Evolutionary conservation across 2,797 vertebrate species (phyloP), one percentile per base, ranked within the genome.

Genomic region (Anguilla megastoma): DNA sequence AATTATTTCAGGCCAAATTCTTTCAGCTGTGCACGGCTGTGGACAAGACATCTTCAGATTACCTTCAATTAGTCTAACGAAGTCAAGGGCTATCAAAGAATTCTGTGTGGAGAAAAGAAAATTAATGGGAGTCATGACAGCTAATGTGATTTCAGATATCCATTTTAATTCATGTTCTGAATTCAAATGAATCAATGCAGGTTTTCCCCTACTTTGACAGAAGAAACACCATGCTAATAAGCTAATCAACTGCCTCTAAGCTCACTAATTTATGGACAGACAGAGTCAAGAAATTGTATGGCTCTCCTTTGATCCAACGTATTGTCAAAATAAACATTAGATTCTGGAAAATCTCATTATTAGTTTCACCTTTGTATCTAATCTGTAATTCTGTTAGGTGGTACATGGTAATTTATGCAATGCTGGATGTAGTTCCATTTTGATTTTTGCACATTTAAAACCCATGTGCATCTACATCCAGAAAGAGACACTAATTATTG

Each of bases 1-100:
- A 69, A 69, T 69, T 69, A 69, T 69, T 27, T 69, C 63, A n/a
- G 24, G 24, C 63, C 63, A 69, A 69, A 69, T n/a, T 69, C 63
- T 69, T 69, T 69, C 63, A 69, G 63, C 63, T 1, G 9, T 69
- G 63, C 18, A 27, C 63, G 27, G 63, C 24, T 27, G 63, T 27
- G 24, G 1, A 10, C 63, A 27, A 69, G 63, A 27, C 24, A 69
- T 69, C 8, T 69, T 69, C 27, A 69, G 63, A 69, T 69, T 27
- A 69, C n/a, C 63, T 69, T n/a, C 24, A 27, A 69, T 69, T 69
- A 69, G 24, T 6, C 63, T 69, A 2, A 69, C 6, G 63, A 69
- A 27, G 63, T 69, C 63, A 27, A 69, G 63, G 24, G 63, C 63
- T 69, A 69, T 69, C 63, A 69, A 69, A n/a, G 24, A 27, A 69